Percentiles rank a stretch among this genome's conserved stretches.
Evolutionary conservation across 2,888 invertebrate species (phyloP).

Genomic region (Drosophila neoperkinsi): DNA sequence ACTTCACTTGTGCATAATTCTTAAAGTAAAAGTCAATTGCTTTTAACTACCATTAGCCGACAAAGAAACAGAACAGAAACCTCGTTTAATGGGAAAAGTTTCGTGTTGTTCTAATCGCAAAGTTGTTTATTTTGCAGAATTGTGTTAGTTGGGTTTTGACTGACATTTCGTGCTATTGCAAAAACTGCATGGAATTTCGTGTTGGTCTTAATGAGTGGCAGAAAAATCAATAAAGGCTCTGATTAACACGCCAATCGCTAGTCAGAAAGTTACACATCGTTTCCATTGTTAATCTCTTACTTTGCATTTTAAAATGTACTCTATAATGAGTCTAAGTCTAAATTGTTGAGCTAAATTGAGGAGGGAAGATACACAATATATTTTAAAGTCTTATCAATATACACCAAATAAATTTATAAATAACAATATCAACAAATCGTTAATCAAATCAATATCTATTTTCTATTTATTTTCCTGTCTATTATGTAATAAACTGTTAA

Average conservation of each 20-base stretch:
- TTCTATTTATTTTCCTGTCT: background rate
- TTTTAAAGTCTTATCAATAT: background rate
- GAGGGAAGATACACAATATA: background rate
- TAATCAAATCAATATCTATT: background rate
- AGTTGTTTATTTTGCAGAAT: conserved; percentile 28
- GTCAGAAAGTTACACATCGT: conserved; percentile 22
- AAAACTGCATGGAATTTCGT: conserved; percentile 44
- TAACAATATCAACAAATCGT: too few species aligned
- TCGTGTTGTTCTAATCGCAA: conserved; percentile 26
- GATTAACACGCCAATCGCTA: conserved; percentile 57
- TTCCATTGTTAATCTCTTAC: conserved; percentile 12
- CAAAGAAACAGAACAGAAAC: background rate
- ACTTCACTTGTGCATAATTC: conserved; percentile 3
- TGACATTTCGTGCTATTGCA: conserved; percentile 60
- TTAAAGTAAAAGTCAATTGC: conserved; percentile 33
- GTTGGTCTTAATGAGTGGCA: conserved; percentile 58
- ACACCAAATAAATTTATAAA: too few species aligned
- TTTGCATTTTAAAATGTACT: background rate
- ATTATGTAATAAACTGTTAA: background rate
- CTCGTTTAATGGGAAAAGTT: conserved; percentile 49
- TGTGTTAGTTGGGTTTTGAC: conserved; percentile 45
- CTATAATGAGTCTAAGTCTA: conserved; percentile 2
- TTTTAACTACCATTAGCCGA: conserved; percentile 40
- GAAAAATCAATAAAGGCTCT: conserved; percentile 63
- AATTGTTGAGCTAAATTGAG: background rate